phyloP scores from a whole-genome alignment of 2,113 vertebrate species.

The Catharus fuscescens region DNA sequence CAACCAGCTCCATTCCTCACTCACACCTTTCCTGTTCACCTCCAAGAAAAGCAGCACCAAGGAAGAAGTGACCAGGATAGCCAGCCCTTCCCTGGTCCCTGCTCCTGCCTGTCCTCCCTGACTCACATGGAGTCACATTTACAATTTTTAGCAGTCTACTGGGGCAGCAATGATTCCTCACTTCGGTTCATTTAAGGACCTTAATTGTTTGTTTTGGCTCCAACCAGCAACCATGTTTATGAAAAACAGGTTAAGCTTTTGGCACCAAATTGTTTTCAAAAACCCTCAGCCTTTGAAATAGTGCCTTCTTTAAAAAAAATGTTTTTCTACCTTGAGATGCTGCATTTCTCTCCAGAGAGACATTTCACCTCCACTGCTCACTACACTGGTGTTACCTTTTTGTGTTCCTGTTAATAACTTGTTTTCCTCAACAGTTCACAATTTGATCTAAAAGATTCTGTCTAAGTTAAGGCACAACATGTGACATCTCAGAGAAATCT shows the following conservation, averaged over 20 bases:
- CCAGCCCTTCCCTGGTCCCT: accelerated
- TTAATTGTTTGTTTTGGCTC: slow-evolving; percentile 74
- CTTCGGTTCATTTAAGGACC: slow-evolving; percentile 76
- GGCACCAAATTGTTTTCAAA: slow-evolving; percentile 76
- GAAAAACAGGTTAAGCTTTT: slow-evolving; percentile 83
- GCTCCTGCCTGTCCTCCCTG: background rate
- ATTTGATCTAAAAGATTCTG: background rate
- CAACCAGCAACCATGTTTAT: slow-evolving; percentile 70
- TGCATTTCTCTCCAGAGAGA: slow-evolving; percentile 43
- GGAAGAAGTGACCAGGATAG: background rate
- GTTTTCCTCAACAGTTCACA: background rate
- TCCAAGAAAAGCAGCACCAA: background rate
- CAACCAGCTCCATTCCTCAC: background rate
- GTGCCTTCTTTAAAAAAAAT: slow-evolving; percentile 21
- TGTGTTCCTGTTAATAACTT: background rate
- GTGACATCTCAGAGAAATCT: background rate
- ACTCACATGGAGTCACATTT: background rate
- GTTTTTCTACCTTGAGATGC: slow-evolving; percentile 47
- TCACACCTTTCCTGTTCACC: background rate
- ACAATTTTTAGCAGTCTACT: slow-evolving; percentile 2
- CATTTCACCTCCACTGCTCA: slow-evolving; percentile 2
- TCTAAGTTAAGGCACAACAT: background rate
- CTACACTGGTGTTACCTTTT: background rate
- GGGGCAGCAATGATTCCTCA: slow-evolving; percentile 43
- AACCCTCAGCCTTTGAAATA: slow-evolving; percentile 68